Base-by-base conservation (phyloP, 2,888 invertebrate species). In the Meta bourneti region DNA sequence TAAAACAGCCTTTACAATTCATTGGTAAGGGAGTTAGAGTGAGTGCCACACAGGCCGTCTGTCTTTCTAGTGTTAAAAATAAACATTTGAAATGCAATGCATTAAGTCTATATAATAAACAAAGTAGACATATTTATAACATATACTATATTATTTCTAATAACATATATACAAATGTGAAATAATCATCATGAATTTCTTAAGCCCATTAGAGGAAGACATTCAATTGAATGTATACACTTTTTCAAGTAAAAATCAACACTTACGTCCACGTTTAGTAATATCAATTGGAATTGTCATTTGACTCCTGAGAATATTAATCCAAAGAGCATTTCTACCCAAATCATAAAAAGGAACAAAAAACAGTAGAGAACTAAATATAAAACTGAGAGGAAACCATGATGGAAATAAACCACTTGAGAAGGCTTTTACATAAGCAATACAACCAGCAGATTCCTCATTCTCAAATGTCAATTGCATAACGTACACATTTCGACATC, bases 311-410 rank as follows among this genome's bases (percentile, higher is more conserved):
- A 91, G 51, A 19, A 74, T 74, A 80, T 69, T 91, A 16, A 91
- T 16, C 91, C 91, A 91, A 54, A 6, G 8, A n/a, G 78, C 72
- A 84, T 91, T 91, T n/a, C 34, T 69, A 19, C 91, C 91, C 48
- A 8, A 34, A 79, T 91, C 91, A 83, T 83, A 89, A 84, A 88
- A 91, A 20, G 91, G 91, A 9, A 91, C 51, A 88, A 91, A 88
- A 83, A 88, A 88, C 8, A 91, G 54, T 6, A 91, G 8, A 61
- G 87, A 88, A 61, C 88, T 91, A 74, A 88, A 91, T n/a, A 91
- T 7, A 84, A 91, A 91, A 79, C 70, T 81, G 71, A 89, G 74
- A 69, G 91, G 91, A 79, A 91, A 72, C 91, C 91, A 91, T 71
- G 88, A 75, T 2, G 91, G 84, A 48, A 88, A 80, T 7, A 89